Conservation (phyloP, 2,797 vertebrate species). For the Pseudochirops corinnae region DNA sequence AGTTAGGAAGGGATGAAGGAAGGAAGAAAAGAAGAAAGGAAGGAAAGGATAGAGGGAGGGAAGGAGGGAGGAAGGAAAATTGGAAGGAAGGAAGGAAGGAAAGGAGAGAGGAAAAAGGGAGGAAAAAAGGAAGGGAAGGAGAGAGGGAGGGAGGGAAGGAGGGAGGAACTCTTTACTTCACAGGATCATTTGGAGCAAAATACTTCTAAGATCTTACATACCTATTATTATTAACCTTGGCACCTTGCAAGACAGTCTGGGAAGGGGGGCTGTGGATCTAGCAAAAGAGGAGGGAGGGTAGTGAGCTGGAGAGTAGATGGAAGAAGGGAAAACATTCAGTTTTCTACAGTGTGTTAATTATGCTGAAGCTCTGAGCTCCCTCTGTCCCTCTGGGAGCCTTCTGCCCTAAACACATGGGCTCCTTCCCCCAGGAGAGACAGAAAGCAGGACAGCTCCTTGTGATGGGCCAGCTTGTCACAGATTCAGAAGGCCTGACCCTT, state of each 20-base stretch:
- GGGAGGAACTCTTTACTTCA: not conserved
- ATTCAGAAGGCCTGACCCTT: not conserved
- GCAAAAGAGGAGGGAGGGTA: not conserved
- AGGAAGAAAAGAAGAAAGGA: no score
- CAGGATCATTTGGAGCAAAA: not conserved
- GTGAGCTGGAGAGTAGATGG: not conserved
- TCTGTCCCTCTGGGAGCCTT: slow-evolving; percentile 71
- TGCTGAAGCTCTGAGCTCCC: slow-evolving; percentile 86
- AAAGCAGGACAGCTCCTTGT: not conserved
- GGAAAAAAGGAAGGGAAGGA: no score
- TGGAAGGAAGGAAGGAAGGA: no score
- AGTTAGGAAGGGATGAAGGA: no score
- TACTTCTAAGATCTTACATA: not conserved
- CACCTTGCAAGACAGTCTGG: not conserved
- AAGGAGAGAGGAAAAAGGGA: no score
- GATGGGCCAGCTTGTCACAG: not conserved
- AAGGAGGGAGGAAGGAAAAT: no score
- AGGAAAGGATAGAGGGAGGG: no score
- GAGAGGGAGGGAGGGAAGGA: not conserved
- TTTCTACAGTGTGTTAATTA: slow-evolving; percentile 90
- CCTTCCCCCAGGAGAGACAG: slow-evolving; percentile 39
- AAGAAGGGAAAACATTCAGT: not conserved
- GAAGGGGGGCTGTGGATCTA: not conserved
- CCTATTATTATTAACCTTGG: not conserved
- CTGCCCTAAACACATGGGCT: slow-evolving; percentile 70